Evolutionary conservation across 2,888 invertebrate species (phyloP).

Genomic region (Axea sp.): DNA sequence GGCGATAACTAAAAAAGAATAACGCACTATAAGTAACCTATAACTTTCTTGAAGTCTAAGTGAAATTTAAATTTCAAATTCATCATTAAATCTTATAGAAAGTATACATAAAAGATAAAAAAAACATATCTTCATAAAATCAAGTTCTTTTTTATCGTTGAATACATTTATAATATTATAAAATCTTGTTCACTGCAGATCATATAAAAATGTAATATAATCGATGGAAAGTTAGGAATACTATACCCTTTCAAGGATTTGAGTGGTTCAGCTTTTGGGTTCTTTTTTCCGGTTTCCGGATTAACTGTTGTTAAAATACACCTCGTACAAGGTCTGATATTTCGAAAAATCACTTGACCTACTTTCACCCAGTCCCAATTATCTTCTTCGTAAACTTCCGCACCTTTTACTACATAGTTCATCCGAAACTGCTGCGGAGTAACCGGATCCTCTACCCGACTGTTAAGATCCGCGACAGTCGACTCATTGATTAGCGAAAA

Average conservation of each 20-base stretch:
- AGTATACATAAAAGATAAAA: neutral
- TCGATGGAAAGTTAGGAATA: constrained; percentile 37
- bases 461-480: constrained; percentile 85
- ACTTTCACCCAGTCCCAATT: constrained; percentile 86
- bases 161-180: too few species aligned
- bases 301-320: constrained; percentile 87
- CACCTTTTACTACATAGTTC: constrained; percentile 84
- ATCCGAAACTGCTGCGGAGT: constrained; percentile 83
- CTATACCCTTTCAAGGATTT: constrained; percentile 83
- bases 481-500: constrained; percentile 85
- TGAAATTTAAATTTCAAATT: too few species aligned
- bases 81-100: neutral
- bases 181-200: too few species aligned
- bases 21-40: too few species aligned
- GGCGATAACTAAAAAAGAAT: constrained; percentile 79
- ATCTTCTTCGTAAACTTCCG: constrained; percentile 84
- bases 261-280: constrained; percentile 83
- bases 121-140: too few species aligned
- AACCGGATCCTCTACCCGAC: constrained; percentile 81
- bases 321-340: constrained; percentile 85
- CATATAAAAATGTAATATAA: too few species aligned
- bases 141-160: too few species aligned
- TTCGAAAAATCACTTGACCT: constrained; percentile 83
- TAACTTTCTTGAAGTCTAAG: too few species aligned
- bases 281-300: constrained; percentile 83